Percentiles rank a stretch among this genome's conserved stretches.
Evolutionary conservation across 1,140 invertebrate genomes (phyloP).

Genomic region (Ruditapes philippinarum): DNA sequence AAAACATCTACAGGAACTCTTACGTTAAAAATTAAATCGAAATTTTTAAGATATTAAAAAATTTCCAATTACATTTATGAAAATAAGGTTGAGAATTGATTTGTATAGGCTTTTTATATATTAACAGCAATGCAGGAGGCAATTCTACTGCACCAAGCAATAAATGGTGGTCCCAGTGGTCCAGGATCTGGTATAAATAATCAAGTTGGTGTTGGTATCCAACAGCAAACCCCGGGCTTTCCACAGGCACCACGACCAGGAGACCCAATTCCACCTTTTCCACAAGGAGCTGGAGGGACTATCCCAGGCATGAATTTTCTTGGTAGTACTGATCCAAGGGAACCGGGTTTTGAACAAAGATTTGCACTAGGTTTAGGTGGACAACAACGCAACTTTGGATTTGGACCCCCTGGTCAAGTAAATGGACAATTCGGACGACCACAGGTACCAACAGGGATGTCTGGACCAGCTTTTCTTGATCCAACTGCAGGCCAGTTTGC

Average conservation of each 20-base stretch:
- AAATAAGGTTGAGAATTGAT: too few relatives aligned
- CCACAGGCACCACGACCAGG: neutral
- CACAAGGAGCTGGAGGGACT: neutral
- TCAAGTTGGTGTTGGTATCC: neutral
- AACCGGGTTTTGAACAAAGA: conserved; percentile 1
- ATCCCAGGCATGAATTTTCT: neutral
- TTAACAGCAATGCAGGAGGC: conserved; percentile 59
- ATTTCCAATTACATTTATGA: too few relatives aligned
- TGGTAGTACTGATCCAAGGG: neutral
- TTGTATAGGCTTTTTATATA: too few relatives aligned
- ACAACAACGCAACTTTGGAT: conserved; percentile 21
- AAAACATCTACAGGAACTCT: neutral
- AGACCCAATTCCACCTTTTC: neutral
- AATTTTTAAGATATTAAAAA: too few relatives aligned
- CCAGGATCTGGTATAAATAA: conserved; percentile 36
- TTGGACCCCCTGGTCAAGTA: neutral
- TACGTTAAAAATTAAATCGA: too few relatives aligned
- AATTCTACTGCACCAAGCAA: conserved; percentile 43
- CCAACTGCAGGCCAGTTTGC: neutral
- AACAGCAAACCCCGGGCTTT: neutral
- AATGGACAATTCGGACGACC: neutral
- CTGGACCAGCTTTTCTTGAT: neutral
- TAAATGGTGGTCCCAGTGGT: conserved; percentile 44
- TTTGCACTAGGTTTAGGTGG: conserved; percentile 36
- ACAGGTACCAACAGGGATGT: too few relatives aligned